Evolutionary conservation across 2,113 vertebrate species (phyloP).

Genomic region (Leptobrachium leishanense): DNA sequence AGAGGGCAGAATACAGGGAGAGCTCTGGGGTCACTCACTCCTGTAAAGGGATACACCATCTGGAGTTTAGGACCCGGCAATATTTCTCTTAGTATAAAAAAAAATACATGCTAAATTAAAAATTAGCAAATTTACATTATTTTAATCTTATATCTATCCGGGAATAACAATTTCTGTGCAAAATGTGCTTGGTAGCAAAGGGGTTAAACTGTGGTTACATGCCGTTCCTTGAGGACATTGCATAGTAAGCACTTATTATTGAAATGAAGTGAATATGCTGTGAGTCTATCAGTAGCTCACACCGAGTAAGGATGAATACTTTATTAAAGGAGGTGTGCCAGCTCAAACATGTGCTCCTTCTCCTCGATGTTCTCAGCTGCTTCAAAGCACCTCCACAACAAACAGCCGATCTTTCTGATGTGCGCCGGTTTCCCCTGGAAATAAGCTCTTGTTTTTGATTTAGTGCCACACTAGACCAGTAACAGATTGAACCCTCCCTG

Average conservation of each 20-base stretch:
- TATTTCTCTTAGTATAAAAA: too few species aligned
- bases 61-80: too few species aligned
- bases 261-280: neutral
- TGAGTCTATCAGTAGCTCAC: conserved; percentile 7
- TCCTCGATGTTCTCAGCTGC: conserved; percentile 21
- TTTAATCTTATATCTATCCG: too few species aligned
- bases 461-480: conserved; percentile 17
- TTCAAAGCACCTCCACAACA: conserved; percentile 35
- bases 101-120: too few species aligned
- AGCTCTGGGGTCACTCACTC: too few species aligned
- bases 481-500: conserved; percentile 33
- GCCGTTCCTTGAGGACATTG: neutral
- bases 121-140: too few species aligned
- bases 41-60: too few species aligned
- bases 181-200: too few species aligned
- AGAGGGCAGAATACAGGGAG: too few species aligned
- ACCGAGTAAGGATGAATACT: neutral
- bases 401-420: conserved; percentile 34
- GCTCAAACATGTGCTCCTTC: conserved; percentile 15
- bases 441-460: conserved; percentile 36
- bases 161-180: too few species aligned
- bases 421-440: conserved; percentile 36
- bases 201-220: too few species aligned
- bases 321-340: conserved; percentile 2
- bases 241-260: neutral